Conservation (phyloP, 2,888 invertebrate species). For the Spicauda simplicius region DNA sequence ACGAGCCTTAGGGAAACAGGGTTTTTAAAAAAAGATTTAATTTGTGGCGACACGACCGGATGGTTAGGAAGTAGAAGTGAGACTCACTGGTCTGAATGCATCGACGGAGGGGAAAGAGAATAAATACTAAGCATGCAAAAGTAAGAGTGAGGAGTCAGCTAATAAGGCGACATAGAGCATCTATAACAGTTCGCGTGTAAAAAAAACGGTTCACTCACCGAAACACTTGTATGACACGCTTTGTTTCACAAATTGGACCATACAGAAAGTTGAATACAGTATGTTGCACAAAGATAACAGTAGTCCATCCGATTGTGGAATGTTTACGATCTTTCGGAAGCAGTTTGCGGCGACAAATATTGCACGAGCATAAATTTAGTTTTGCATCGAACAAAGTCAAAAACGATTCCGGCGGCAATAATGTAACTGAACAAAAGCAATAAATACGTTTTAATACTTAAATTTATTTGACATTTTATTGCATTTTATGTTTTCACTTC, state of each 20-base stretch:
- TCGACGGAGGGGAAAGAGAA: no score
- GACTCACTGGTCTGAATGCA: no score
- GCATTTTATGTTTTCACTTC: slow-evolving; percentile 18
- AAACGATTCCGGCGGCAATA: slow-evolving; percentile 39
- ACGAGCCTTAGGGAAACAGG: no score
- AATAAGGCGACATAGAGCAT: no score
- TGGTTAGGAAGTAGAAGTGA: no score
- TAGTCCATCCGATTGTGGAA: slow-evolving; percentile 45
- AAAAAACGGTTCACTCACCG: background rate
- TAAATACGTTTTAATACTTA: slow-evolving; percentile 26
- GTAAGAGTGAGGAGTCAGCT: no score
- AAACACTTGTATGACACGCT: background rate
- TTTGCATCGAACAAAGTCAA: slow-evolving; percentile 41
- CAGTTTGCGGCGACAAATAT: slow-evolving; percentile 47
- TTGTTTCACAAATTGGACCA: background rate
- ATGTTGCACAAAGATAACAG: slow-evolving; percentile 39
- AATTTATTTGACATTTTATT: slow-evolving; percentile 27
- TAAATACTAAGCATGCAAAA: no score
- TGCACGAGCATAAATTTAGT: slow-evolving; percentile 31
- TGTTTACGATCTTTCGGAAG: slow-evolving; percentile 49
- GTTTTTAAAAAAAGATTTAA: no score
- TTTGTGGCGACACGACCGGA: no score
- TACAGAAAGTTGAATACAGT: slow-evolving; percentile 28
- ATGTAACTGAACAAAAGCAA: slow-evolving; percentile 40
- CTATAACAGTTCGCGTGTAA: no score